Percentiles rank a stretch among this genome's conserved stretches.
These are phyloP conservation scores for Falco naumanni DNA, from an alignment of 2,797 vertebrate species.

Conservation along the genomic window DNA sequence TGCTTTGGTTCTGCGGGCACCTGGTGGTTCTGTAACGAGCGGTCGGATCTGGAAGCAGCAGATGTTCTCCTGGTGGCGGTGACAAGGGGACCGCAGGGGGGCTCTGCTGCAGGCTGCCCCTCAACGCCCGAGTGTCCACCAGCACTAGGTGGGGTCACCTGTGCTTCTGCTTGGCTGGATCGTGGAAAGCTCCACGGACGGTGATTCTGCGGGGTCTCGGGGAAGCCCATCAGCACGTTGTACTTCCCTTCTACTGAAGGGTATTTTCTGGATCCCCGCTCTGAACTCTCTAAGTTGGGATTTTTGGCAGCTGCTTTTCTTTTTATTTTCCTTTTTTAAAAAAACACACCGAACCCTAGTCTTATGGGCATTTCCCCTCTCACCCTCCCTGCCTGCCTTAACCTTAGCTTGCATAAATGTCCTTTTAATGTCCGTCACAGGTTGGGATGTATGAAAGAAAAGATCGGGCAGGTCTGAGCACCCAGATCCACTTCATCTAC, in stretches of 20 bases:
- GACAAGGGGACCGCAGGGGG: not conserved
- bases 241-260: not conserved
- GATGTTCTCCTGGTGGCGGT: not conserved
- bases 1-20: fast-evolving
- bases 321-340: too few species aligned
- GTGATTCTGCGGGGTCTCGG: not conserved
- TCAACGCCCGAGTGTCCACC: not conserved
- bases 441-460: not conserved
- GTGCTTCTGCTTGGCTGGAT: not conserved
- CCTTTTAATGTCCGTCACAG: not conserved
- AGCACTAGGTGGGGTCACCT: fast-evolving
- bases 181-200: not conserved
- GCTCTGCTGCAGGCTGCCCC: not conserved
- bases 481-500: too few species aligned
- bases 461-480: not conserved
- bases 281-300: not conserved
- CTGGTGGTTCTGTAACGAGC: fast-evolving
- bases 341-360: too few species aligned
- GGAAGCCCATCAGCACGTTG: fast-evolving
- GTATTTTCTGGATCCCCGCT: fast-evolving
- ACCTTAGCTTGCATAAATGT: not conserved
- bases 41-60: not conserved
- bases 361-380: not conserved
- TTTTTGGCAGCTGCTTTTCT: not conserved
- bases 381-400: not conserved